Evolutionary conservation across 2,888 invertebrate genomes (phyloP).

Genomic region (Phania funesta): DNA sequence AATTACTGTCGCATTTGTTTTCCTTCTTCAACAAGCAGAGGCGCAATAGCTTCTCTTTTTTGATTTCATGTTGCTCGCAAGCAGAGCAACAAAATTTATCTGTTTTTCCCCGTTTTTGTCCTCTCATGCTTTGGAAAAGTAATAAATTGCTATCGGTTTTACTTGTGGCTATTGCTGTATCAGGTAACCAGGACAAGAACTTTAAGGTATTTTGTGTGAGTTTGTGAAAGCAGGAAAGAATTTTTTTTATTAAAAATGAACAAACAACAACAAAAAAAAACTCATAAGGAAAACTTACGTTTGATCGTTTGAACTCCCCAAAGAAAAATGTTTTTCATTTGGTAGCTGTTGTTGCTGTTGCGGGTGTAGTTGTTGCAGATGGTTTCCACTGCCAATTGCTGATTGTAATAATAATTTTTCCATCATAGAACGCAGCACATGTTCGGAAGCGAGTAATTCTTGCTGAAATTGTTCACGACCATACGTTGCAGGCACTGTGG

Average conservation of each 20-base stretch:
- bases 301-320: conserved; percentile 54
- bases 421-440: conserved; percentile 72
- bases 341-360: conserved; percentile 15
- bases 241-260: conserved; percentile 12
- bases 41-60: not conserved
- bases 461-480: conserved; percentile 73
- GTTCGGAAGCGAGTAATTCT: conserved; percentile 74
- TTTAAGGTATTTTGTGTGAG: not conserved
- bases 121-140: conserved; percentile 9
- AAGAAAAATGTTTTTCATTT: conserved; percentile 44
- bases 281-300: conserved; percentile 42
- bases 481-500: conserved; percentile 2
- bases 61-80: not conserved
- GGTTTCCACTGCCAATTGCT: not conserved
- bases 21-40: not conserved
- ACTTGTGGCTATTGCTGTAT: not conserved
- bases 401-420: conserved; percentile 71
- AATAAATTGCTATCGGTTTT: conserved; percentile 29
- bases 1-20: not conserved
- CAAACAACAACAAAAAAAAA: not conserved
- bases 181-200: not conserved
- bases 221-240: not conserved
- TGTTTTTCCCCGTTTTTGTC: not conserved
- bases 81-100: not conserved
- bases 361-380: conserved; percentile 17